Conservation (phyloP, 64 coral and sea anemone species). For the Pachyseris speciosa region DNA sequence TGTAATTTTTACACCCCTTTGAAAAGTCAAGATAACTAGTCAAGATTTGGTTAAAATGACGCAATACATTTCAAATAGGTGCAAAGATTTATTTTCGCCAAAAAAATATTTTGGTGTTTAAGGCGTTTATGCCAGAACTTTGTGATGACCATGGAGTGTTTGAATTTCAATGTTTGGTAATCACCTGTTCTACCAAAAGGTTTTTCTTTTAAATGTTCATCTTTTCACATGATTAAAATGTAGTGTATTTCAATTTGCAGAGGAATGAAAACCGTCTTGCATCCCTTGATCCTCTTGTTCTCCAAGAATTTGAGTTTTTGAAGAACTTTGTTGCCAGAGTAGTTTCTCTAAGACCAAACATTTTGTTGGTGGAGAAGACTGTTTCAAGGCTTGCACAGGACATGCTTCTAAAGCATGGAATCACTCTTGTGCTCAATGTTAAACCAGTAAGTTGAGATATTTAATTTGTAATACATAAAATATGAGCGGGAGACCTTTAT, state of each 20-base stretch:
- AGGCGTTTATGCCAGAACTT: no score
- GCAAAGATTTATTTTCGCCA: no score
- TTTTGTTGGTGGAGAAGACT: conserved; percentile 94
- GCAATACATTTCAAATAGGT: no score
- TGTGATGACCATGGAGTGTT: no score
- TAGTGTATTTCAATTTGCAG: conserved; percentile 2
- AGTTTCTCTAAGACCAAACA: conserved; percentile 75
- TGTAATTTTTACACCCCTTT: no score
- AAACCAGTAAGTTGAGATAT: conserved; percentile 77
- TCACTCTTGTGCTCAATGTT: conserved; percentile 90
- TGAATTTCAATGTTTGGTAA: no score
- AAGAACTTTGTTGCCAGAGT: conserved; percentile 94
- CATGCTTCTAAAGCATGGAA: conserved; percentile 87
- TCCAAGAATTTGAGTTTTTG: conserved; percentile 91
- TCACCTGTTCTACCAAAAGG: no score
- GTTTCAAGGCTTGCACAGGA: conserved; percentile 95
- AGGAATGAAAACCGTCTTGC: conserved; percentile 94
- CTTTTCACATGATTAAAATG: background rate
- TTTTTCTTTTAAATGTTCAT: no score
- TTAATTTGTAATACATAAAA: background rate
- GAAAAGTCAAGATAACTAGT: no score
- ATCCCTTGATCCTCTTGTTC: conserved; percentile 85
- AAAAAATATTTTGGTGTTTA: no score
- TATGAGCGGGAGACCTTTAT: no score
- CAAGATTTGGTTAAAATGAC: no score